Evolutionary conservation across 2,888 invertebrate species (phyloP), one percentile per base, ranked within the genome.

Genomic region (Cephus pulcher): DNA sequence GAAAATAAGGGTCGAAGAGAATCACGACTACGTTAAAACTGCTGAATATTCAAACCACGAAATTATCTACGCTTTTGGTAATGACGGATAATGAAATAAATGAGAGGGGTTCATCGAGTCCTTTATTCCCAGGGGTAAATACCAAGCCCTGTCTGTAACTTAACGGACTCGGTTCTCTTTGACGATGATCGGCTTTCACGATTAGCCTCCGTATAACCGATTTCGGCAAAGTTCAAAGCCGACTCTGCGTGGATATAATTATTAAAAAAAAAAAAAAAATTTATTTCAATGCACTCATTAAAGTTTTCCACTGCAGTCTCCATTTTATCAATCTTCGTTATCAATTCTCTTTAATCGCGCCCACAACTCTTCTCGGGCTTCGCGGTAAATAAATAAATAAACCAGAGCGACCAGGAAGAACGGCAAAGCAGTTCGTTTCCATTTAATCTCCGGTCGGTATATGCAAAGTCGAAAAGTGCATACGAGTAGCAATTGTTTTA

Each of bases 31-130:
- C 56, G 34, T 56, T 34, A 34, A 77, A 68, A 56, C 30, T 77
- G 77, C 34, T 69, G 68, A 74, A 77, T 74, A 74, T 74, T 77
- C 74, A 74, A 56, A 6, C 23, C 56, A 23, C 23, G 9, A 56
- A 56, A 56, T 74, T 74, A 77, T 77, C 69, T n/a, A 37, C 34
- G 69, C 77, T 56, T 73, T 69, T 68, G 74, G 77, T 74, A 74
- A 77, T 32, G 35, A 73, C 32, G 35, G 23, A 74, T 77, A 77
- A 76, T 73, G 34, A 34, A 77, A 77, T 77, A 35, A 35, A 30
- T 69, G 12, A 12, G 11, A 12, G 30, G 37, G 33, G 1, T 56
- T 56, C 23, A 40, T 15, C 15, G 15, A 15, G 15, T 40, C 40
- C 40, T 4, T 40, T 40, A 40, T 40, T 4, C 40, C 40, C 15